These are phyloP conservation scores for Dynastes tityus DNA, from an alignment of 2,888 invertebrate genomes.

Conservation along the genomic window DNA sequence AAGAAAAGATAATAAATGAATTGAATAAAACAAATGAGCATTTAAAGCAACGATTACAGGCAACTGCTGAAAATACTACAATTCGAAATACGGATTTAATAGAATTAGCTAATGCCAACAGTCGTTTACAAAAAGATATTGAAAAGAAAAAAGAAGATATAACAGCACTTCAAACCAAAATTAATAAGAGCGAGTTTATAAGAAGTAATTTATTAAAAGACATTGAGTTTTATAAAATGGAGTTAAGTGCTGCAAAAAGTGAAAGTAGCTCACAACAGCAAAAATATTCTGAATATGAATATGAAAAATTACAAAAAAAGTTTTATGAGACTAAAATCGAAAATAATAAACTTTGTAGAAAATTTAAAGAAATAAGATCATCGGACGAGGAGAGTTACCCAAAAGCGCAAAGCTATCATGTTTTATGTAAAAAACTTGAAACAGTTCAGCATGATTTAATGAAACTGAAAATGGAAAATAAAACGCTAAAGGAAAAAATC, in stretches of 20 bases:
- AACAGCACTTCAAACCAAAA: conserved; percentile 28
- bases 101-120: conserved; percentile 40
- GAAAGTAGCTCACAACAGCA: background rate
- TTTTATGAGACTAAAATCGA: conserved; percentile 45
- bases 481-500: conserved; percentile 38
- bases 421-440: conserved; percentile 42
- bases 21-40: conserved; percentile 13
- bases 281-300: conserved; percentile 28
- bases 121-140: conserved; percentile 43
- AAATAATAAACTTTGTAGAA: conserved; percentile 40
- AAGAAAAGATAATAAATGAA: conserved; percentile 39
- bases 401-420: conserved; percentile 34
- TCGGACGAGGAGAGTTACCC: conserved; percentile 12
- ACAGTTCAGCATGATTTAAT: conserved; percentile 36
- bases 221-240: conserved; percentile 48
- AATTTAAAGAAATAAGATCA: conserved; percentile 41
- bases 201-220: conserved; percentile 47
- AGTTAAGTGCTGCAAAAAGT: conserved; percentile 32
- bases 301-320: conserved; percentile 44
- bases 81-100: conserved; percentile 31
- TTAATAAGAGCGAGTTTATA: conserved; percentile 43
- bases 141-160: conserved; percentile 43
- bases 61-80: conserved; percentile 15
- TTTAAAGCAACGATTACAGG: conserved; percentile 40
- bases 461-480: conserved; percentile 45